Percentiles rank a stretch among this genome's conserved stretches.
These are phyloP conservation scores for Bujurquina vittata DNA, from an alignment of 2,113 vertebrate species.

Conservation along the genomic window DNA sequence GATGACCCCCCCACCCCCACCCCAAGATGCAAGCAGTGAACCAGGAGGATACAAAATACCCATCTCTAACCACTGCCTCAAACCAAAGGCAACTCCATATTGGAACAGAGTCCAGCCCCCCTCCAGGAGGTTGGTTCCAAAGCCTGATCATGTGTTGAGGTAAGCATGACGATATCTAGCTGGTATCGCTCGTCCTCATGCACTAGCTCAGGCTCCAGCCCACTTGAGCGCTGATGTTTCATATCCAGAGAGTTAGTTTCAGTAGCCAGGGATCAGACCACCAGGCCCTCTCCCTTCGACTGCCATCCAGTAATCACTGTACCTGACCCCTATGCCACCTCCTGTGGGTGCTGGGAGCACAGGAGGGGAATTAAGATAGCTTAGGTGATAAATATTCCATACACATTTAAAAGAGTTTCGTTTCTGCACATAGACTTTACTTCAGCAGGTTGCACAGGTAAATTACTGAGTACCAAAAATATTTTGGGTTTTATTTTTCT, in stretches of 20 bases:
- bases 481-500: too few species aligned
- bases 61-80: too few species aligned
- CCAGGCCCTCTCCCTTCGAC: background rate
- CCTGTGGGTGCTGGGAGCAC: background rate
- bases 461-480: too few species aligned
- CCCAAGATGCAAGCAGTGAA: too few species aligned
- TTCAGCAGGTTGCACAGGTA: too few species aligned
- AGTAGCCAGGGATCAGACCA: background rate
- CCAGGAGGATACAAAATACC: too few species aligned
- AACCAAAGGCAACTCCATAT: background rate
- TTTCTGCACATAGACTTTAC: too few species aligned
- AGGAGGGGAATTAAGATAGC: too few species aligned
- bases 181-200: background rate
- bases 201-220: background rate
- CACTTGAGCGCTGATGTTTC: background rate
- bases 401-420: too few species aligned
- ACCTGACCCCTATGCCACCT: background rate
- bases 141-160: background rate
- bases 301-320: too few species aligned
- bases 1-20: too few species aligned
- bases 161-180: background rate
- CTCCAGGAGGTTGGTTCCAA: slow-evolving; percentile 1
- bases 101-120: background rate
- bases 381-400: too few species aligned
- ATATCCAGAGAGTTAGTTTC: background rate